A percentile compares a stretch with the other conserved stretches of the same genome.
phyloP scores from a whole-genome alignment of 2,888 invertebrate species.

The Formica aserva region DNA sequence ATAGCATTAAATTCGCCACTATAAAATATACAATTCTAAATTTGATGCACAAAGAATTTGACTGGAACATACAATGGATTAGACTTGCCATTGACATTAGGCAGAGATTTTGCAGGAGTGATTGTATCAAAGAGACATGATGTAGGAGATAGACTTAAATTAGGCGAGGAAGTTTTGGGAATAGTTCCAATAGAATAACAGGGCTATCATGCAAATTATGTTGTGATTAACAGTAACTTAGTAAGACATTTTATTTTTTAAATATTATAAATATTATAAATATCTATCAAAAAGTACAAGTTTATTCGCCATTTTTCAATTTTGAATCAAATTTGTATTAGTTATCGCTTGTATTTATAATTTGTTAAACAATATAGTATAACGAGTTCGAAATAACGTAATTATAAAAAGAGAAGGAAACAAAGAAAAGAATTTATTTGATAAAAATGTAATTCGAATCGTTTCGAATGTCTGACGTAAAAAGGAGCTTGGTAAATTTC shows the following conservation, averaged over 20 bases:
- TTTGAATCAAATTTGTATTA: not conserved
- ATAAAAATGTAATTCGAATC: slow-evolving; percentile 14
- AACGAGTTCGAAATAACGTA: not conserved
- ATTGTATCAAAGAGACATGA: slow-evolving; percentile 91
- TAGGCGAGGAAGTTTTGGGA: slow-evolving; percentile 96
- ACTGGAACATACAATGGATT: slow-evolving; percentile 84
- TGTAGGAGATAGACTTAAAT: slow-evolving; percentile 87
- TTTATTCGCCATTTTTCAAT: not conserved
- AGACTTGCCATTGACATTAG: slow-evolving; percentile 95
- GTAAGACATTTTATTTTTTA: slow-evolving; percentile 81
- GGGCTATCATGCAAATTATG: slow-evolving; percentile 94
- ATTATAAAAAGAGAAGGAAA: not conserved
- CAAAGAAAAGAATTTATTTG: slow-evolving; percentile 6
- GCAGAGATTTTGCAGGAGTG: slow-evolving; percentile 96
- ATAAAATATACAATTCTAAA: slow-evolving; percentile 89
- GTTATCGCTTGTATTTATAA: not conserved
- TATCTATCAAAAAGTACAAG: not conserved
- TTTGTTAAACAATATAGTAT: not conserved
- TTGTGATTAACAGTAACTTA: slow-evolving; percentile 88
- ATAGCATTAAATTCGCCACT: slow-evolving; percentile 94
- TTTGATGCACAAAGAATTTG: slow-evolving; percentile 86
- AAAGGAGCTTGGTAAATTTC: not conserved
- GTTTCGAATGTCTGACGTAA: not conserved
- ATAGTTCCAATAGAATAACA: slow-evolving; percentile 91
- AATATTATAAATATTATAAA: not conserved